These are phyloP conservation scores for Oryzias javanicus DNA, from an alignment of 2,113 vertebrate species.

Conservation along the genomic window DNA sequence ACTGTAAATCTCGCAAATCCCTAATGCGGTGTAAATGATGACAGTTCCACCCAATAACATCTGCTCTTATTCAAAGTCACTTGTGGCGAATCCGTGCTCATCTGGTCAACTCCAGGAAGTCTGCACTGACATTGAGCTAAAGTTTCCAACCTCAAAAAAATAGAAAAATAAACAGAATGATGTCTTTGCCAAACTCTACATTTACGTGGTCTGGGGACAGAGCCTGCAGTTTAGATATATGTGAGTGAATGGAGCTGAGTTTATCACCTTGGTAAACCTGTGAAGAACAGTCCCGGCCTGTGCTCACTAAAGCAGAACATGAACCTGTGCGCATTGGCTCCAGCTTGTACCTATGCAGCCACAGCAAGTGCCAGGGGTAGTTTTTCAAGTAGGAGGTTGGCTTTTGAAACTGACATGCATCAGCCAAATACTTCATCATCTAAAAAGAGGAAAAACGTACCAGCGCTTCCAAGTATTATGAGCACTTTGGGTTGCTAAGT, in stretches of 20 bases:
- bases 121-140: neutral
- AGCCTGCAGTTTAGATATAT: neutral
- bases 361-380: conserved; percentile 19
- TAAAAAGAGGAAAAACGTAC: conserved; percentile 26
- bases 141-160: too few relatives aligned
- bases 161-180: too few relatives aligned
- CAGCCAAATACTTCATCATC: conserved; percentile 29
- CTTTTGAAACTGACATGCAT: conserved; percentile 56
- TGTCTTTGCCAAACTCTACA: neutral
- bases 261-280: conserved; percentile 46
- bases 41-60: neutral
- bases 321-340: too few relatives aligned
- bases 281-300: conserved; percentile 33
- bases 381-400: conserved; percentile 49
- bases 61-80: neutral
- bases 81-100: neutral
- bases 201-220: neutral
- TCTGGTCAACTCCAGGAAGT: neutral
- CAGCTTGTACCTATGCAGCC: too few relatives aligned
- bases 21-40: neutral
- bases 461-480: conserved; percentile 15
- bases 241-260: conserved; percentile 15
- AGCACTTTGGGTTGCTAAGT: conserved; percentile 16
- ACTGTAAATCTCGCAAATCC: neutral
- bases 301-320: conserved; percentile 43